Evolutionary conservation across 1,140 invertebrate species (phyloP).

Genomic region (Formica selysi): DNA sequence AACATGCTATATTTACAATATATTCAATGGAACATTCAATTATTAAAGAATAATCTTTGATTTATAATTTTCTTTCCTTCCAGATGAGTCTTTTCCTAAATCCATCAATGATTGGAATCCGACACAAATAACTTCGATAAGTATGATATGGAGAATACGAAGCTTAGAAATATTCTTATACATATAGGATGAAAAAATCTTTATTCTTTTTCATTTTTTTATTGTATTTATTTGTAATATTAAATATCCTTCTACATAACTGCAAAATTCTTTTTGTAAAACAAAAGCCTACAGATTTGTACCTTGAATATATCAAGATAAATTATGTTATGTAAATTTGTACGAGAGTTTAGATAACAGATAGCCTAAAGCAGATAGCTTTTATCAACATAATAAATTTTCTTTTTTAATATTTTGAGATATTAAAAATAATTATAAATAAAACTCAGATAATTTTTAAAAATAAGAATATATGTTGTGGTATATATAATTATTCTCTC

Average conservation of each 20-base stretch:
- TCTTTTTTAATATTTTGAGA: constrained; percentile 9
- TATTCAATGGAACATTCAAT: background rate
- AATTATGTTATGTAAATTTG: constrained; percentile 32
- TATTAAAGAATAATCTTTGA: background rate
- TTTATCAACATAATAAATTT: constrained; percentile 17
- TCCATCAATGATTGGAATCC: background rate
- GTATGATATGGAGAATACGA: background rate
- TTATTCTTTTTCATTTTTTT: constrained; percentile 11
- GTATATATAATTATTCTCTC: background rate
- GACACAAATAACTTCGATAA: background rate
- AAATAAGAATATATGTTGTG: background rate
- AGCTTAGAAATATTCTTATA: background rate
- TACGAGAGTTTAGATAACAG: background rate
- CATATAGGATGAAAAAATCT: background rate
- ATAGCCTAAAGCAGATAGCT: background rate
- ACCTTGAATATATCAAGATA: constrained; percentile 19
- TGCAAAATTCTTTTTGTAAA: constrained; percentile 16
- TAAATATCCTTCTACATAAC: constrained; percentile 42
- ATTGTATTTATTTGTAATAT: constrained; percentile 36
- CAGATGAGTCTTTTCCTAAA: background rate
- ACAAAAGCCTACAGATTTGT: constrained; percentile 34
- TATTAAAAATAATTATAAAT: constrained; percentile 22
- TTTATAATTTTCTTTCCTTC: background rate
- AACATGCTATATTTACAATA: background rate
- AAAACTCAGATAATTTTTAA: background rate